Percentiles rank a stretch among this genome's conserved stretches.
Evolutionary conservation across 2,113 vertebrate species (phyloP).

Genomic region (Prionailurus bengalensis): DNA sequence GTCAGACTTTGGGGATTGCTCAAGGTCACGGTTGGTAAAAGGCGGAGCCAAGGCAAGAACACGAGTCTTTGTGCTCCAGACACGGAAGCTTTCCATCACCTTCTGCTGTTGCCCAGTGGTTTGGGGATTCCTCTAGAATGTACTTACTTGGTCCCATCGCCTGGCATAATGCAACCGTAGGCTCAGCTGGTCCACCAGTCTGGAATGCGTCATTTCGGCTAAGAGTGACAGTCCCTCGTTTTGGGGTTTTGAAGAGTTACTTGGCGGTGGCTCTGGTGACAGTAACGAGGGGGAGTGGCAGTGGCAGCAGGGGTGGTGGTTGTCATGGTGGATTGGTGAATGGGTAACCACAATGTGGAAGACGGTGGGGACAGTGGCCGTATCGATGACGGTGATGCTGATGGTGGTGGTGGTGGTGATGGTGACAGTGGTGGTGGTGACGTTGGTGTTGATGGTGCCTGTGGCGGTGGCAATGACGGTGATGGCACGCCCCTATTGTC

Average conservation of each 20-base stretch:
- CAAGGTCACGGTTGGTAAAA: background rate
- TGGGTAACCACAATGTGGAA: background rate
- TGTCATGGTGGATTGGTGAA: background rate
- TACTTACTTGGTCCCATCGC: background rate
- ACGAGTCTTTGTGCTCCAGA: background rate
- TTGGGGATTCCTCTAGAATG: background rate
- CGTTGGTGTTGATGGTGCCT: fast-evolving
- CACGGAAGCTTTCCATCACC: background rate
- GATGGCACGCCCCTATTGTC: background rate
- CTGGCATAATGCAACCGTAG: fast-evolving
- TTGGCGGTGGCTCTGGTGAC: background rate
- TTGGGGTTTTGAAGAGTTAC: background rate
- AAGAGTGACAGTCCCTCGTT: background rate
- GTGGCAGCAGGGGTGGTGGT: background rate
- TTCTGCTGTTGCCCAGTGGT: background rate
- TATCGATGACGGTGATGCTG: background rate
- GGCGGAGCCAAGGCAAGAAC: background rate
- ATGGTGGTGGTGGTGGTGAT: fast-evolving
- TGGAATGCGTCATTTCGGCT: background rate
- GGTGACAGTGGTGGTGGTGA: fast-evolving
- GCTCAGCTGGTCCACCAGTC: background rate
- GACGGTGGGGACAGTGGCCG: background rate
- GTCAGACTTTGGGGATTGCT: background rate
- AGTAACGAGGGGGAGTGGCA: fast-evolving
- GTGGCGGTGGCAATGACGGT: fast-evolving